Base-by-base conservation (phyloP, 2,797 vertebrate genomes). In the Erethizon dorsatum region DNA sequence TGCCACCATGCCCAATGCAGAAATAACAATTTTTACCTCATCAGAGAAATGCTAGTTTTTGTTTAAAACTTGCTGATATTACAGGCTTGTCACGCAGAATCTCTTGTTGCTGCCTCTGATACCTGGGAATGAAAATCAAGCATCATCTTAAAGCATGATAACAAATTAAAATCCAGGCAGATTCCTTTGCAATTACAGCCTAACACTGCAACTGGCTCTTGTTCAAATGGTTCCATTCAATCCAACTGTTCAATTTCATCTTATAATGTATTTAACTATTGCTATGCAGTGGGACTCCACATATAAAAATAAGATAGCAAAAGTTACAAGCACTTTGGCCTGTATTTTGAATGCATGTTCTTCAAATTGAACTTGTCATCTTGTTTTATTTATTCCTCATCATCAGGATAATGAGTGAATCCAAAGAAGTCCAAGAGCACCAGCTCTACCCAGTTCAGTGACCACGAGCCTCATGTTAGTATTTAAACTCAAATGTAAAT, bases 181-280 rank as follows among this genome's bases (percentile, higher is more conserved):
- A 31, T n/a, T 92, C 61, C 57, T 93, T 79, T 94, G 92, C 80
- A 91, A 61, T 91, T 77, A 87, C 78, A 82, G 75, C 41, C 65
- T 91, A 59, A 65, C 65, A 63, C 12, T 59, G 31, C 77, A 71
- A 84, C 31, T 73, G 80, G 77, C 78, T 93, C 90, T 90, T 71
- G 24, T 31, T 80, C 31, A 96, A 97, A 89, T 63, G 61, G 37
- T 88, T 96, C 88, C 54, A 24, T 91, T 94, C 71, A 86, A 85
- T 45, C 45, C 45, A 96, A 37, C 69, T 57, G 22, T 78, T 95
- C 57, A 26, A 69, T 85, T 90, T 26, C 33, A 50, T 94, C 75
- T 8, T 45, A 2, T 26, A 79, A 75, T 50, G 28, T 14, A 85
- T 71, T 78, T 85, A 85, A 95, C 26, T 59, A 4, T 61, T 28